Percentiles rank a stretch among this genome's conserved stretches.
These are phyloP conservation scores for Propithecus deckenii DNA, from an alignment of 2,797 vertebrate species.

Conservation along the genomic window DNA sequence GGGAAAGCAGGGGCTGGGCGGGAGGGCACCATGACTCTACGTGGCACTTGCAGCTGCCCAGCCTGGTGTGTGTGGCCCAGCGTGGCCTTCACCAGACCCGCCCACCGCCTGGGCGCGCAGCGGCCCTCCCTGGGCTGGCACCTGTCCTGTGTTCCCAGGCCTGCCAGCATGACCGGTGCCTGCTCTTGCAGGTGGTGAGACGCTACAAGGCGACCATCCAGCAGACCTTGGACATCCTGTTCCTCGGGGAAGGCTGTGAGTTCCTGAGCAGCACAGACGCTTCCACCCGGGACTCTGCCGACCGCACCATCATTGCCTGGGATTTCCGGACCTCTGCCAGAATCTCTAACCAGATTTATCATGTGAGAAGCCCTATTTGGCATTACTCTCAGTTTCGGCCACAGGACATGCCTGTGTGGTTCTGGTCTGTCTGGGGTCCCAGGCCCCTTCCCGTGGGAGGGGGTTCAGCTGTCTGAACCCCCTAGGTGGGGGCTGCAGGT, in stretches of 20 bases:
- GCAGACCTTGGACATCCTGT: conserved; percentile 95
- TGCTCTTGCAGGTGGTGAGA: conserved; percentile 88
- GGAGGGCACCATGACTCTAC: too few species aligned
- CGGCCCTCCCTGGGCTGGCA: accelerated
- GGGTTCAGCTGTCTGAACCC: background rate
- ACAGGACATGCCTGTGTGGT: accelerated
- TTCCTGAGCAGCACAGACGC: conserved; percentile 96
- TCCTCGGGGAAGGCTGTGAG: conserved; percentile 91
- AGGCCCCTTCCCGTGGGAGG: background rate
- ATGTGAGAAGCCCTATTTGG: conserved; percentile 86
- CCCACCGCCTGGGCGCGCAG: background rate
- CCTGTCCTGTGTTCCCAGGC: background rate
- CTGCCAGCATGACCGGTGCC: background rate
- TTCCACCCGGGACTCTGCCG: conserved; percentile 96
- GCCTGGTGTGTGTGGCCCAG: background rate
- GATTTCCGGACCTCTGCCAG: conserved; percentile 94
- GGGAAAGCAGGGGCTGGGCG: background rate
- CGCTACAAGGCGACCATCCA: conserved; percentile 93
- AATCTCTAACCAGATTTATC: conserved; percentile 98
- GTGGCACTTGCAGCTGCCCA: background rate
- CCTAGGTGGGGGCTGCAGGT: accelerated
- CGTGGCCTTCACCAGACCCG: accelerated
- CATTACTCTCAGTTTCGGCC: background rate
- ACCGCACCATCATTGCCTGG: conserved; percentile 97
- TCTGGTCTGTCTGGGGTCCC: background rate